Base-by-base conservation (phyloP, 2,888 invertebrate genomes). In the Drosophila niveifrons region DNA sequence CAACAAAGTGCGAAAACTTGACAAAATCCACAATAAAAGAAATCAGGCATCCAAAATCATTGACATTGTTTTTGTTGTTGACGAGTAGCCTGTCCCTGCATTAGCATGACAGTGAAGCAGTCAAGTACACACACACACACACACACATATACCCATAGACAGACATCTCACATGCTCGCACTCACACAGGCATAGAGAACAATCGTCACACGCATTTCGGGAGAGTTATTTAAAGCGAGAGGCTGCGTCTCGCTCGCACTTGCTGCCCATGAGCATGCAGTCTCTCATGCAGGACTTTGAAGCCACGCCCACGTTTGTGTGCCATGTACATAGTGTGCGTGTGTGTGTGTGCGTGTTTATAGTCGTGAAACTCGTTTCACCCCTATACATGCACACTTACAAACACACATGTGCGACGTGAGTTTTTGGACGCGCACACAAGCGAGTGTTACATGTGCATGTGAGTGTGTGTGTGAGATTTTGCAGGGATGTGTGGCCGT, bases 281-380 rank as follows among this genome's bases (percentile, higher is more conserved):
- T 11, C 36, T 34, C 44, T 55, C 52, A 78, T 64, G 51, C 71
- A 51, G 70, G 59, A 61, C 23, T 61, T 44, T 0, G 67, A 65
- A 63, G 79, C 79, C 79, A 78, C 79, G 82, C 79, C 79, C 69
- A 59, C 61, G 64, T 66, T 64, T 59, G 73, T 73, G 61, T 56
- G 61, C 23, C 23, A 23, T 23, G 23, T 23, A 23, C 23, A 4
- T 23, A 23, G 23, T 4, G 18, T 23, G 23, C 4, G 23, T 23
- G 23, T 23, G 23, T 1, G 4, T 23, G 23, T 23, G 23, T 23
- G 31, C 11, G 31, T 72, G 59, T 73, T 73, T 74, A 70, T 74
- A 44, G 58, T 41, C 52, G 34, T 47, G 62, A 48, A 66, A 76
- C 69, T 76, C 73, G 74, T 80, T 79, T 80, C 79, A 80, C 61